Conservation (phyloP, 2,797 vertebrate species). For the Peromyscus attwateri region DNA sequence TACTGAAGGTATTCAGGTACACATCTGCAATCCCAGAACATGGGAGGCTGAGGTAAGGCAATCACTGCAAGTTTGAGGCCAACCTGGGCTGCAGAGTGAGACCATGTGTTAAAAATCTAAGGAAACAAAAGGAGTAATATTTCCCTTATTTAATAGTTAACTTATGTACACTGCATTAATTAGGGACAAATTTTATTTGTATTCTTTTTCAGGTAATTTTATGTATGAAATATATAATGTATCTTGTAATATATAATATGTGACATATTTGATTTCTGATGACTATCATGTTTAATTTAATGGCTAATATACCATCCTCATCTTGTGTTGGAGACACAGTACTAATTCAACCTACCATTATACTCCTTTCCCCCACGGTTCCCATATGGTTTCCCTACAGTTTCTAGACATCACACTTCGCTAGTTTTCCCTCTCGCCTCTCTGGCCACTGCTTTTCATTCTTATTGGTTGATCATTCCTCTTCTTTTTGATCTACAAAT, state of each 20-base stretch:
- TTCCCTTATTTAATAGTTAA: not conserved
- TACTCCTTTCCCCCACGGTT: not conserved
- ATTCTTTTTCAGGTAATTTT: conserved; percentile 35
- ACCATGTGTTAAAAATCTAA: not conserved
- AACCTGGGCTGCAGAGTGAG: not conserved
- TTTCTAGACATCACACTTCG: not conserved
- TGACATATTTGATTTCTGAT: not conserved
- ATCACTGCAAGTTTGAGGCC: not conserved
- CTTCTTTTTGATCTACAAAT: not conserved
- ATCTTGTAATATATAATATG: not conserved
- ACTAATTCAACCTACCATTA: not conserved
- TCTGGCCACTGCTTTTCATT: not conserved
- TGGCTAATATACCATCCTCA: not conserved
- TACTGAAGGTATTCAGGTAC: not conserved
- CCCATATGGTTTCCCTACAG: not conserved
- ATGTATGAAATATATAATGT: not conserved
- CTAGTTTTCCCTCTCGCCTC: not conserved
- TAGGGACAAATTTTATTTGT: not conserved
- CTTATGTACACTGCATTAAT: not conserved
- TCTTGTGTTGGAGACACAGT: not conserved
- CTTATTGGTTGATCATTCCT: not conserved
- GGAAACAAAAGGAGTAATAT: not conserved
- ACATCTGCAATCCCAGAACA: not conserved
- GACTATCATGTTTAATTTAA: not conserved
- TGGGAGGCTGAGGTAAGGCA: not conserved